Base-by-base conservation (phyloP, 2,888 invertebrate species). In the Ariolimax columbianus region DNA sequence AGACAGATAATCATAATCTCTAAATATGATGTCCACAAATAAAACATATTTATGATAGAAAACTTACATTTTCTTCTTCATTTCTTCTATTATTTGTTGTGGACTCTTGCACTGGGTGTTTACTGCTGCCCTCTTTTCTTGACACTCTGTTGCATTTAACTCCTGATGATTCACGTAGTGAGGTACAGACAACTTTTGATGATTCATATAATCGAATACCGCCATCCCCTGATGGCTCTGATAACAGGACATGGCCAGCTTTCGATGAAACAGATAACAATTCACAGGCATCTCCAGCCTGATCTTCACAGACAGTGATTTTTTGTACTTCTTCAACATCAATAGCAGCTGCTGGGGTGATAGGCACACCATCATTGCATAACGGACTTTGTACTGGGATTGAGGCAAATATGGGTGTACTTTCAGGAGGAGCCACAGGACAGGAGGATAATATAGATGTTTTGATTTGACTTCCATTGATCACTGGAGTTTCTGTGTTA, bases 31-130 rank as follows among this genome's bases (percentile, higher is more conserved):
- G 47, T 47, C 7, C 47, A 55, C 3, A 17, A 55, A 55, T 55
- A 55, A 33, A 23, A 66, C 4, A 33, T 33, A 33, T 33, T 0
- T 1, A 66, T 66, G 19, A 33, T 4, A 30, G 7, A 33, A 66
- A 66, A 4, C 51, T 75, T 51, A 75, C 75, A 75, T 75, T 75
- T 47, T 75, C 75, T 19, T 75, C 43, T 30, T 26, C 51, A 36
- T 11, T 51, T 19, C 7, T 51, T 75, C 47, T 75, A 17, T 9
- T 19, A 33, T 30, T n/a, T 30, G 75, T 23, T 51, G 75, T 11
- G 2, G 23, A 26, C 19, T 72, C 72, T 51, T 17, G 33, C 14
- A 19, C 19, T 75, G 51, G 23, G 0, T 51, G 33, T 51, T 51
- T 75, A 23, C 19, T 6, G 33, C 9, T 7, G 36, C 17, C 33